Conservation (phyloP, 2,888 invertebrate genomes). For the Ophioninae sp. region DNA sequence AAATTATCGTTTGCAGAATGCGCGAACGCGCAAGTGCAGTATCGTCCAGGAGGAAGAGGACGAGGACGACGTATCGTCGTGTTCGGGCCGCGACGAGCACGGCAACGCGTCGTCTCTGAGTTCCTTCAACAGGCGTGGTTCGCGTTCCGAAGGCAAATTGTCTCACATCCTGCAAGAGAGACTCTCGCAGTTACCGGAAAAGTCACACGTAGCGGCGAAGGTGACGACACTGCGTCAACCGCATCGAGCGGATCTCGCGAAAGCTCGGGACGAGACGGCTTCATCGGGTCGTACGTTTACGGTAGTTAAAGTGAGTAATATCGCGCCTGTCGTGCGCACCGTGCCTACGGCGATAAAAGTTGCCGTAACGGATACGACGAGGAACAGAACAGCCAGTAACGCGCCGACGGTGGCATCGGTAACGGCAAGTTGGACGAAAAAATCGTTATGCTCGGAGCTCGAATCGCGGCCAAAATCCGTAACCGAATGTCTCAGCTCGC, state of each 20-base stretch:
- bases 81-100: conserved; percentile 84
- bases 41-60: conserved; percentile 97
- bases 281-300: conserved; percentile 66
- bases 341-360: conserved; percentile 46
- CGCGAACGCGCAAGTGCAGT: conserved; percentile 92
- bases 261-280: conserved; percentile 49
- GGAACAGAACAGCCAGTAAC: conserved; percentile 45
- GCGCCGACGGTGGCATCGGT: conserved; percentile 24
- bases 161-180: conserved; percentile 86
- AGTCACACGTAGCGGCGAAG: conserved; percentile 80
- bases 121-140: conserved; percentile 86
- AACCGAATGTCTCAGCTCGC: conserved; percentile 74
- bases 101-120: conserved; percentile 79
- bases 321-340: conserved; percentile 28
- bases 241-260: conserved; percentile 57
- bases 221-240: conserved; percentile 62
- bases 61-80: conserved; percentile 88
- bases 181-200: conserved; percentile 84
- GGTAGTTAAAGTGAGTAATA: conserved; percentile 54
- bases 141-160: conserved; percentile 90
- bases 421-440: conserved; percentile 61
- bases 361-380: conserved; percentile 61
- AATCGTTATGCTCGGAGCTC: conserved; percentile 63
- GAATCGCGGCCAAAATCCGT: conserved; percentile 75
- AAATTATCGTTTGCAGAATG: conserved; percentile 74